Evolutionary conservation across 2,888 invertebrate species (phyloP).

Genomic region (Agrotis ipsilon): DNA sequence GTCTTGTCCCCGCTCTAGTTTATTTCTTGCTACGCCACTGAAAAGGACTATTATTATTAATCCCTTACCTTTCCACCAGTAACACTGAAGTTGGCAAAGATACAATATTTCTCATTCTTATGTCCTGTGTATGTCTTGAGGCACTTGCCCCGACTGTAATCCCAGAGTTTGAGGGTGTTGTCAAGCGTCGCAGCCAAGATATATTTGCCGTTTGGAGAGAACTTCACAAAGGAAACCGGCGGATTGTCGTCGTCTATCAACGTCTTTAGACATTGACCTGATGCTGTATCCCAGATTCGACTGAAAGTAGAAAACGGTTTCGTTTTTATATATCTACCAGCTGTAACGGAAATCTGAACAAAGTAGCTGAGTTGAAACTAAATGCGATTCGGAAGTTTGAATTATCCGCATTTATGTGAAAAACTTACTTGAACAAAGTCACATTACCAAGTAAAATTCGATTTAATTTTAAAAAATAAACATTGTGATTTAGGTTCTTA

Average conservation of each 20-base stretch:
- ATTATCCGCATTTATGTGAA: neutral
- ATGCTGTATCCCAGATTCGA: conserved; percentile 99
- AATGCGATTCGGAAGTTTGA: neutral
- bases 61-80: conserved; percentile 98
- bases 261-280: conserved; percentile 99
- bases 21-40: too few relatives aligned
- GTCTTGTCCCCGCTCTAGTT: too few relatives aligned
- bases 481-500: conserved; percentile 77
- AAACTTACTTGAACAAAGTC: neutral
- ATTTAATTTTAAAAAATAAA: too few relatives aligned
- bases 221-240: conserved; percentile 99
- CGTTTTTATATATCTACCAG: neutral
- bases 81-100: conserved; percentile 99
- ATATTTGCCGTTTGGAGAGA: conserved; percentile 99
- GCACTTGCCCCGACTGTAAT: conserved; percentile 99
- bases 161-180: conserved; percentile 99
- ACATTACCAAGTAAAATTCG: conserved; percentile 2
- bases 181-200: conserved; percentile 99
- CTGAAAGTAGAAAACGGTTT: conserved; percentile 86
- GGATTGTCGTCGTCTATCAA: conserved; percentile 99
- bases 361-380: neutral
- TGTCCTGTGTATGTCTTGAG: conserved; percentile 99
- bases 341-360: too few relatives aligned
- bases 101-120: conserved; percentile 99
- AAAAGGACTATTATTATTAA: neutral